Conservation (phyloP, 2,113 vertebrate genomes). For the Phrynosoma blainvillii region DNA sequence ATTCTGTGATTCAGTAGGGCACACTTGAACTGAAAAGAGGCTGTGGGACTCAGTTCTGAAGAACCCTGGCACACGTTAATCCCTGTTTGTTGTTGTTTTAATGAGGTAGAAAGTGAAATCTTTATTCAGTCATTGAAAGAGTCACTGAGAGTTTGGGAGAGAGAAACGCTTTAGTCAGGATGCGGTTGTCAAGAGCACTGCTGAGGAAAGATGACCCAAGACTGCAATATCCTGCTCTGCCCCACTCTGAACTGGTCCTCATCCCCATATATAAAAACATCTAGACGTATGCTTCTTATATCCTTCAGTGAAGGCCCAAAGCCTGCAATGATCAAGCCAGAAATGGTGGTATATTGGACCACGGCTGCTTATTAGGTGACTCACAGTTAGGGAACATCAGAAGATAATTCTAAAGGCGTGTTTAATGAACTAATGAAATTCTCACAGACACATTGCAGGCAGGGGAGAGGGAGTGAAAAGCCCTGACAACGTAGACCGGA, state of each 20-base stretch:
- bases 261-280: not conserved
- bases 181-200: not conserved
- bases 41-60: not conserved
- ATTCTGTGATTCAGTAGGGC: no score
- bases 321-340: not conserved
- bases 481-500: conserved; percentile 10
- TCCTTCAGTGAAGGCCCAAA: not conserved
- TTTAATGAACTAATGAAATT: conserved; percentile 44
- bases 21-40: not conserved
- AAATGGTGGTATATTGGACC: not conserved
- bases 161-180: not conserved
- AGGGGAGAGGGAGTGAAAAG: not conserved
- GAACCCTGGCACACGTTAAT: not conserved
- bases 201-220: not conserved
- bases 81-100: not conserved
- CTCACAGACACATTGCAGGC: conserved; percentile 30
- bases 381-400: conserved; percentile 20
- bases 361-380: conserved; percentile 31
- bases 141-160: not conserved
- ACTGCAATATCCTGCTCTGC: not conserved
- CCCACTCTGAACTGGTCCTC: not conserved
- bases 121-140: not conserved
- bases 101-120: not conserved
- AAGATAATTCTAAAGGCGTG: conserved; percentile 33
- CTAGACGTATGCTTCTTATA: not conserved